Evolutionary conservation across 2,113 vertebrate genomes (phyloP), one percentile per base, ranked within the genome.

Genomic region (Sarotherodon lohbergeri): DNA sequence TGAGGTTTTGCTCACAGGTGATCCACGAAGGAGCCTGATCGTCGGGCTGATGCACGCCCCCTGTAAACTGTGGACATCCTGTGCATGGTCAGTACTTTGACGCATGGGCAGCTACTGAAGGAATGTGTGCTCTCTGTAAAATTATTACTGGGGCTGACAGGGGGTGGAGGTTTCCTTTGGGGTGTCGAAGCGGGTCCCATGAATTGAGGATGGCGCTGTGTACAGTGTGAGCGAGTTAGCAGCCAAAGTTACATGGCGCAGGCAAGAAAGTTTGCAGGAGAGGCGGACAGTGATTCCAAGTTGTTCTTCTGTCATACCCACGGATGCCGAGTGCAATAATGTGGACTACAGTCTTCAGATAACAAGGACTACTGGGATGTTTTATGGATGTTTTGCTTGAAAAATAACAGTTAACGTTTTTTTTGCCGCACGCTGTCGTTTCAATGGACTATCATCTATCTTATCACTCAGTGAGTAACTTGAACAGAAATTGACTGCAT

Each of bases 181-280:
- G 95, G 92, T 95, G 92, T 91, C 89, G 87, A 85, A 88, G 90
- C 82, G 93, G 93, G 93, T 93, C 93, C 87, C 84, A 82, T 66
- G 92, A 86, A 93, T 93, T 82, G 90, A 95, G 94, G 96, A 96
- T 95, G 96, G 95, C 96, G 96, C 96, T 96, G 95, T 92, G 94
- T 93, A 95, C 96, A 95, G 95, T 94, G 94, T 66, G 86, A 92
- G 93, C 84, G 93, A 95, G 92, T 88, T 91, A 81, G 94, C 96
- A 91, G 97, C 95, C 96, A 97, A 96, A 95, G 93, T 97, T 94
- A 94, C 92, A 88, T 94, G 91, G 92, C 93, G 90, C 96, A 94
- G 87, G 90, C 89, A 87, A 93, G 86, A 92, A 95, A 96, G 95
- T 96, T 96, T 93, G 95, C 94, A 76, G 95, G 85, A 91, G 91